Evolutionary conservation across 2,797 vertebrate species (phyloP), one percentile per base, ranked within the genome.

Genomic region (Limnodromus scolopaceus): DNA sequence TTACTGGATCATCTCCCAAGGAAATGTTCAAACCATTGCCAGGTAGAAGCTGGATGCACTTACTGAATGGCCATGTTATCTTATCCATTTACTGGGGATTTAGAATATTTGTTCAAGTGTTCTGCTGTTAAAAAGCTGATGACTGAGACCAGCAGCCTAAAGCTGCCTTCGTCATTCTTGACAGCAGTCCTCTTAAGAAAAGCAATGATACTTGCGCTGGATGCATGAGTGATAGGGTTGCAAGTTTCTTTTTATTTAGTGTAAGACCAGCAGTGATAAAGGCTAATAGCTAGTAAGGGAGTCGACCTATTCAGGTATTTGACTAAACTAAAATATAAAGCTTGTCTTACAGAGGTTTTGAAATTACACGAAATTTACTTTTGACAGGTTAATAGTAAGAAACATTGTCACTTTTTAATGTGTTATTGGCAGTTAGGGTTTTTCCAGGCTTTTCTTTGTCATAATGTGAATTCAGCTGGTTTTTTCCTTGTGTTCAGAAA

Each of bases 1-100:
- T 55, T 36, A 2, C n/a, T 80, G 28, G 11, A 64, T 55, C 13
- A 7, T 36, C 19, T 87, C 28, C 41, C 28, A 15, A 22, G 46
- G 49, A 82, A 81, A 43, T 32, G 16, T 43, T 93, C 54, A 63
- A 16, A 78, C 23, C 23, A 4, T 41, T 41, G 30, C 71, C 46
- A 38, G 27, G 23, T 14, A 24, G 10, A 4, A 57, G 39, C 13
- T 36, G 15, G 20, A 2, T 58, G 17, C 28, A 69, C 28, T 57
- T 75, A 7, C 53, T 5, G 0, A 11, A 38, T 2, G 2, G 16
- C 48, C 46, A 22, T 6, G 1, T 60, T 46, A 32, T 34, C 39
- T 66, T 23, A 16, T 34, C 45, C 20, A 5, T n/a, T 72, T 72
- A 36, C 43, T 54, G 58, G n/a, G 22, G 16, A 17, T 61, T 87